These are phyloP conservation scores for Okamejei kenojei DNA, from an alignment of 2,797 vertebrate species.

Conservation along the genomic window DNA sequence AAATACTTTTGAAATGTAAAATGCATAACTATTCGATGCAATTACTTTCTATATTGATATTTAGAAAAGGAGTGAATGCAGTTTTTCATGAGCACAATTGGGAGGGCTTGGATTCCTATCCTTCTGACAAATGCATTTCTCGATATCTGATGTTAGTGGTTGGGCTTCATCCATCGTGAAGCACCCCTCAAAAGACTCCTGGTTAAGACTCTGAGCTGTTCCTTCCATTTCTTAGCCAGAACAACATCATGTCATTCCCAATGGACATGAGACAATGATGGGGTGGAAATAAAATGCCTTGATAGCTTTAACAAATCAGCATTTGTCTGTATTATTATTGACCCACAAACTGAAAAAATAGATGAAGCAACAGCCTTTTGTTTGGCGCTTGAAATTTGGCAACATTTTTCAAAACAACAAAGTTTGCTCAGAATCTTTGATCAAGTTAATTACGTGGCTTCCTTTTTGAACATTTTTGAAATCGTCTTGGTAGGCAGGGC, in stretches of 20 bases:
- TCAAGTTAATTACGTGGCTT: no score
- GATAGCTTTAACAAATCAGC: no score
- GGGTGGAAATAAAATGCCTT: no score
- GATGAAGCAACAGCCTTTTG: neutral
- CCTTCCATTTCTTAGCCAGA: neutral
- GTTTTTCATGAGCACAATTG: neutral
- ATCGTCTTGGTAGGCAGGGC: neutral
- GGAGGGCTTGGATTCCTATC: neutral
- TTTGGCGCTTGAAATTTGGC: neutral
- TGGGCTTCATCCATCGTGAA: neutral
- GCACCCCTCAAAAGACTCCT: neutral
- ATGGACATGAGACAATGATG: neutral
- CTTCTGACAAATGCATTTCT: neutral
- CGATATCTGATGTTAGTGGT: neutral
- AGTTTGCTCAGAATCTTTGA: no score
- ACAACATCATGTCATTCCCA: neutral
- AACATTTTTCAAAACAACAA: neutral
- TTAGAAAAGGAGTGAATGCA: neutral
- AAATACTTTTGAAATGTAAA: neutral
- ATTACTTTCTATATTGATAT: neutral
- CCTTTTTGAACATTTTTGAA: neutral
- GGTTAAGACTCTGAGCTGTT: neutral
- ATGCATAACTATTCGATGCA: neutral
- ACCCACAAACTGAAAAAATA: neutral
- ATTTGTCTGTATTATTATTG: neutral